These are phyloP conservation scores for Cantharis nigra DNA, from an alignment of 2,888 invertebrate genomes.

Conservation along the genomic window DNA sequence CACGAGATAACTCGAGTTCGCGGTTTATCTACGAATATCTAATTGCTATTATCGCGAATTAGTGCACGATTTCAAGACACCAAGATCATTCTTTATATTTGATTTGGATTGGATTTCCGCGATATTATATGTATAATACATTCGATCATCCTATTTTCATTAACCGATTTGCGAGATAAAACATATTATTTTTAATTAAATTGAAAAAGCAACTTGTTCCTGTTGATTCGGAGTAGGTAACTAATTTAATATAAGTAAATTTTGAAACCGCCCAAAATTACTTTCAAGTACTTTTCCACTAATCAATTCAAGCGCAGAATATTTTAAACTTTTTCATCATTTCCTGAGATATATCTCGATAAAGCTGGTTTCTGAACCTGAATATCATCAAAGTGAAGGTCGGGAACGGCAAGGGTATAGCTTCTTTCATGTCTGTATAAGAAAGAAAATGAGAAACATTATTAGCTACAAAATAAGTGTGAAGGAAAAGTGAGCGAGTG, in stretches of 20 bases:
- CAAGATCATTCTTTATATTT: too few species aligned
- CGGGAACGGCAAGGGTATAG: not conserved
- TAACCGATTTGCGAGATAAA: too few species aligned
- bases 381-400: not conserved
- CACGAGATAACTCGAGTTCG: too few species aligned
- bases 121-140: too few species aligned
- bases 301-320: not conserved
- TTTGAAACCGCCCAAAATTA: not conserved
- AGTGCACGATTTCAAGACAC: too few species aligned
- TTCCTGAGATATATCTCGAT: not conserved
- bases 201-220: too few species aligned
- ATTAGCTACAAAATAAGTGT: not conserved
- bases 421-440: not conserved
- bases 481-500: not conserved
- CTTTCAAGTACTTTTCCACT: not conserved
- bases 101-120: too few species aligned
- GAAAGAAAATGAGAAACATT: not conserved
- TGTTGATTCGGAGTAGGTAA: too few species aligned
- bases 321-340: not conserved
- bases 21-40: too few species aligned
- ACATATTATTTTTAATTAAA: too few species aligned
- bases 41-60: too few species aligned
- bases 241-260: not conserved
- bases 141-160: too few species aligned
- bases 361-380: not conserved